Base-by-base conservation (phyloP, 2,888 invertebrate genomes). In the Hecatera dysodea region DNA sequence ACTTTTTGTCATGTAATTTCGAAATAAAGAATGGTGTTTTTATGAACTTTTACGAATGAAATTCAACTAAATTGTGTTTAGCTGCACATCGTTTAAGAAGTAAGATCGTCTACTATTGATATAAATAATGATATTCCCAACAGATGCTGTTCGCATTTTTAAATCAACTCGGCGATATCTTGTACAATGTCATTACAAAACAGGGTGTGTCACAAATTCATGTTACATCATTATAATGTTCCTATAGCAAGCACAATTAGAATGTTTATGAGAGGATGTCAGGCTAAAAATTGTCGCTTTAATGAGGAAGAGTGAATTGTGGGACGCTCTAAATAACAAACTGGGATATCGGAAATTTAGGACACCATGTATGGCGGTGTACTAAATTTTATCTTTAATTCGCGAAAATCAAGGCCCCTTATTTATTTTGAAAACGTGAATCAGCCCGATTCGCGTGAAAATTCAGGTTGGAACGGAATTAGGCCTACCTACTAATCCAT, bases 241-340 rank as follows among this genome's bases (percentile, higher is more conserved):
- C 82, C 82, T 83, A 87, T 86, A 80, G 90, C 90, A 88, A 84
- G 86, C 86, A 86, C 87, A 86, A 85, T 89, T 91, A 92, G 91
- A 89, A 89, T 86, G 88, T 90, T 90, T 89, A 91, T 89, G 88
- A 90, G 88, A 94, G 95, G 95, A 95, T 92, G 94, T 92, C 86
- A 86, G 86, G 77, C 90, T 91, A 91, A 93, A 93, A 92, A 92
- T 91, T 92, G 91, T 90, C 88, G 74, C 57, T 87, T 90, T 96
- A 96, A 96, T 96, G 95, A 96, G 96, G 96, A 96, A 89, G 95
- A 93, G 88, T 86, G 91, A 95, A 95, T 95, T 95, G 90, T 89
- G 88, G 86, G 84, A 67, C 87, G 90, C 82, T 87, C 89, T 88
- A 90, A 87, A 90, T 90, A 90, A 89, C 87, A 90, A 87, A 83